phyloP scores from a whole-genome alignment of 2,113 vertebrate species.

The Platysteira castanea region DNA sequence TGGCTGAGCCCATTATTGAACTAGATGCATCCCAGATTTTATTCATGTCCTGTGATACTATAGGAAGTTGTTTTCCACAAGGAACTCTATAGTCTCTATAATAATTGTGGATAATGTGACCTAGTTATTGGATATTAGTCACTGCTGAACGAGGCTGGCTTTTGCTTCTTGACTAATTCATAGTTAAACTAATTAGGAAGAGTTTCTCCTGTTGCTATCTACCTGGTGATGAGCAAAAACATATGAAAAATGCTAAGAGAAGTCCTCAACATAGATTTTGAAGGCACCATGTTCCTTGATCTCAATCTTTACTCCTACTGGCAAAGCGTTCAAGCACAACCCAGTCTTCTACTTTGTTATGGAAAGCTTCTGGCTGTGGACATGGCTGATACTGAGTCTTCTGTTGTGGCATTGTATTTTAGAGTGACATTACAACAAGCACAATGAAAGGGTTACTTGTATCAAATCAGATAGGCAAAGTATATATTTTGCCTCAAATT shows the following conservation, averaged over 20 bases:
- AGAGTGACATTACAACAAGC: neutral
- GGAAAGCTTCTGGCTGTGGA: neutral
- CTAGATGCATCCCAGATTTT: constrained; percentile 1
- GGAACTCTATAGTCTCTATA: neutral
- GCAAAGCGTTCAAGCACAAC: neutral
- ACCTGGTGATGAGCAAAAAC: neutral
- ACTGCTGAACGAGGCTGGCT: neutral
- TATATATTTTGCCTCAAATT: neutral
- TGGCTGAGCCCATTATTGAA: neutral
- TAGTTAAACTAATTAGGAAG: neutral
- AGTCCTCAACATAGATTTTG: neutral
- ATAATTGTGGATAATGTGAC: neutral
- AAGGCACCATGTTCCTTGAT: neutral
- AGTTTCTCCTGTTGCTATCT: neutral
- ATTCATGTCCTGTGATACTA: neutral
- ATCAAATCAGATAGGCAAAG: neutral
- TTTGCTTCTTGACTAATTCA: neutral
- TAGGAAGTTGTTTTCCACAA: neutral
- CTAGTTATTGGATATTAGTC: neutral
- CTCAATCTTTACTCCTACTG: neutral
- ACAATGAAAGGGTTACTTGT: neutral
- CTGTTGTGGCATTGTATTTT: neutral
- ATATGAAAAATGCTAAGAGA: neutral
- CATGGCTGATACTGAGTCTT: neutral
- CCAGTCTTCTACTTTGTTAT: fast-evolving